Percentiles rank a stretch among this genome's conserved stretches.
Conservation (phyloP, 2,113 vertebrate species). For the Gadus chalcogrammus region DNA sequence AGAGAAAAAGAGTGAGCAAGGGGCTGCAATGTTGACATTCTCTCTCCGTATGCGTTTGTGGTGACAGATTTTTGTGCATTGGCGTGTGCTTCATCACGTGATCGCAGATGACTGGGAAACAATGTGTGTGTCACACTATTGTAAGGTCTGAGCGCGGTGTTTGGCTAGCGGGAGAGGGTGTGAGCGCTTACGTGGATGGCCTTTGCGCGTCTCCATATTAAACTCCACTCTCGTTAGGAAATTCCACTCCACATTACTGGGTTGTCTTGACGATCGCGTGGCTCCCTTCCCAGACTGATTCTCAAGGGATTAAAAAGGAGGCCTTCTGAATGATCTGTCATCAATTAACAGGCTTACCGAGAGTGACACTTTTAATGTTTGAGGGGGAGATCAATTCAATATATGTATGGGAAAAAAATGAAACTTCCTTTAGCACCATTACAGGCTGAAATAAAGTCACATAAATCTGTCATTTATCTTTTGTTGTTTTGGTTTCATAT, state of each 20-base stretch:
- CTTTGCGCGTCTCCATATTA: conserved; percentile 43
- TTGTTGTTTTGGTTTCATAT: conserved; percentile 13
- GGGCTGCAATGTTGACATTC: conserved; percentile 10
- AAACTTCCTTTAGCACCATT: conserved; percentile 31
- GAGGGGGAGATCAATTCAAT: conserved; percentile 40
- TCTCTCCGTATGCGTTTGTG: conserved; percentile 32
- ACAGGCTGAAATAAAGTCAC: conserved; percentile 34
- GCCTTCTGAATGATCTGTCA: conserved; percentile 60
- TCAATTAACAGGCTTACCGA: conserved; percentile 48
- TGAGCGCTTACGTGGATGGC: conserved; percentile 19
- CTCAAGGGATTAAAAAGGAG: conserved; percentile 48
- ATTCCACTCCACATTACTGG: conserved; percentile 68
- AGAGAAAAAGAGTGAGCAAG: too few species aligned
- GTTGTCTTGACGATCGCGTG: conserved; percentile 65
- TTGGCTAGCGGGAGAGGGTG: conserved; percentile 31
- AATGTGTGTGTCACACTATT: conserved; percentile 32
- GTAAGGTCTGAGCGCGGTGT: conserved; percentile 36
- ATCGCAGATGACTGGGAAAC: conserved; percentile 24
- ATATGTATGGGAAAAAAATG: conserved; percentile 17
- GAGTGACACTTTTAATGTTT: conserved; percentile 48
- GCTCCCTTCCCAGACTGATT: conserved; percentile 67
- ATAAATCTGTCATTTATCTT: conserved; percentile 40
- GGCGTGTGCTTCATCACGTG: conserved; percentile 30
- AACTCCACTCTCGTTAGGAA: conserved; percentile 63
- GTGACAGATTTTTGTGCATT: conserved; percentile 28